Evolutionary conservation across 2,797 vertebrate species (phyloP).

Genomic region (Clamator glandarius): DNA sequence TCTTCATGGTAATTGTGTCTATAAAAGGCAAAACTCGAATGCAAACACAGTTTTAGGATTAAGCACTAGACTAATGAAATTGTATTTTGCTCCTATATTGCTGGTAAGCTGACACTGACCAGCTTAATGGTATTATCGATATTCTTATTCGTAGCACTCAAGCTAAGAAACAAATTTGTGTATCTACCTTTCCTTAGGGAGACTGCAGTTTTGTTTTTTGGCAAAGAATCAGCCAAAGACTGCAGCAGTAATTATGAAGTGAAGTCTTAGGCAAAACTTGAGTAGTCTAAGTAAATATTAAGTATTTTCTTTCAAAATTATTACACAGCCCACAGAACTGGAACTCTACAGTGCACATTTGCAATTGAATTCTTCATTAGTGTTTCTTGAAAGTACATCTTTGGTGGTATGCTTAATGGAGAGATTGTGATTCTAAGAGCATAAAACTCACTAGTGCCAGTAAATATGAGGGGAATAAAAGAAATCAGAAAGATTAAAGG

Average conservation of each 20-base stretch:
- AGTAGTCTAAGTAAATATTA: background rate
- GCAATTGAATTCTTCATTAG: background rate
- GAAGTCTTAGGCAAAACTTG: background rate
- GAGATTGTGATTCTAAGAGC: slow-evolving; percentile 3
- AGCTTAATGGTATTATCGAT: background rate
- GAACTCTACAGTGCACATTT: background rate
- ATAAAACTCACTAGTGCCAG: slow-evolving; percentile 26
- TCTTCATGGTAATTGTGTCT: background rate
- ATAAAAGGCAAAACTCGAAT: background rate
- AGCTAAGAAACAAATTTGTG: background rate
- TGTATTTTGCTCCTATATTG: background rate
- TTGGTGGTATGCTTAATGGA: background rate
- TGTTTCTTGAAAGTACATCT: background rate
- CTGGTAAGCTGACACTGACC: background rate
- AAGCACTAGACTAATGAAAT: background rate
- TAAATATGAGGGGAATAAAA: slow-evolving; percentile 18
- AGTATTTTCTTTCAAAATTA: background rate
- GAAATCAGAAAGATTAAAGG: slow-evolving; percentile 7
- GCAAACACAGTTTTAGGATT: background rate
- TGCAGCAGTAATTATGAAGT: background rate
- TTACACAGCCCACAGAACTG: background rate
- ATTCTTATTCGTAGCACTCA: background rate
- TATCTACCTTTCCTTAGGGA: background rate
- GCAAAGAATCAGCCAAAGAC: background rate
- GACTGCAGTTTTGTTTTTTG: background rate